Evolutionary conservation across 2,888 invertebrate species (phyloP).

Genomic region (Erebia ligea): DNA sequence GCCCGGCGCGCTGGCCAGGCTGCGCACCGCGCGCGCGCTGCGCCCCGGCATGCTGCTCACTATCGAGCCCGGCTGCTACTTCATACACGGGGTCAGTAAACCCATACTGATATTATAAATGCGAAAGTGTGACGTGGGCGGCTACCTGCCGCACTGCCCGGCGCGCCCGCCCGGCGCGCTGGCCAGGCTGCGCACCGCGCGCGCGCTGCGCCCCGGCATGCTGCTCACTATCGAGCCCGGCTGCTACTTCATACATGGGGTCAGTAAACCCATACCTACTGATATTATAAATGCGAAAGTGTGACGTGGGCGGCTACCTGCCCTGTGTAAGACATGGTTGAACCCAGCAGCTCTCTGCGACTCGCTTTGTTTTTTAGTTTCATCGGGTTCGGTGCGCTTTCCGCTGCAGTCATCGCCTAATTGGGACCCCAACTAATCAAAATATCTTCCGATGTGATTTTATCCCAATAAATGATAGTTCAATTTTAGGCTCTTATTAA

Average conservation of each 20-base stretch:
- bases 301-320: conserved; percentile 97
- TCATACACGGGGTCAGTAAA: conserved; percentile 72
- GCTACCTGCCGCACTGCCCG: conserved; percentile 90
- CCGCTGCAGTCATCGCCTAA: too few relatives aligned
- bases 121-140: conserved; percentile 90
- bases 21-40: conserved; percentile 92
- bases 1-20: conserved; percentile 84
- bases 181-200: conserved; percentile 90
- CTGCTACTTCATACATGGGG: conserved; percentile 64
- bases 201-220: conserved; percentile 91
- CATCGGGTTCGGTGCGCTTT: too few relatives aligned
- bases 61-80: conserved; percentile 84
- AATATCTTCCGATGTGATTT: too few relatives aligned
- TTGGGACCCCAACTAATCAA: too few relatives aligned
- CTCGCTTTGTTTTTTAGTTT: too few relatives aligned
- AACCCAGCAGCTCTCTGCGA: too few relatives aligned
- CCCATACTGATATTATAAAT: too few relatives aligned
- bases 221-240: conserved; percentile 92
- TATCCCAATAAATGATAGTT: too few relatives aligned
- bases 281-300: too few relatives aligned
- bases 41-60: conserved; percentile 95
- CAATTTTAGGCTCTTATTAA: too few relatives aligned
- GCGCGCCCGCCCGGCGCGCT: conserved; percentile 86
- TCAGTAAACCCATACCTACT: conserved; percentile 50
- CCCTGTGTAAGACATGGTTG: too few relatives aligned